A percentile compares a stretch with the other conserved stretches of the same genome.
These are phyloP conservation scores for Genyomyrus donnyi DNA, from an alignment of 2,113 vertebrate genomes.

Conservation along the genomic window DNA sequence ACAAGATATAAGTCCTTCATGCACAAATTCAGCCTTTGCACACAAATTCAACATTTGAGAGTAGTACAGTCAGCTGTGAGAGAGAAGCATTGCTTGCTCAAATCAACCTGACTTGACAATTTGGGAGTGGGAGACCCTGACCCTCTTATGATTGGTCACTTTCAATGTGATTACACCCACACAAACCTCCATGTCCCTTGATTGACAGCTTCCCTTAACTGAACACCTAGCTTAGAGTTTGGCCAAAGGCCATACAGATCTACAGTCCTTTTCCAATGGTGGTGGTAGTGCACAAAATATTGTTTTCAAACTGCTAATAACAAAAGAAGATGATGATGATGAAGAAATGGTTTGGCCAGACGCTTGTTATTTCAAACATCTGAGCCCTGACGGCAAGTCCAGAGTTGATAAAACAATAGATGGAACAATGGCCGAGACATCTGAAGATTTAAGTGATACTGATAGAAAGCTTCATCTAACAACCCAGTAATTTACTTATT, in stretches of 20 bases:
- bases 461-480: too few species aligned
- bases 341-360: not conserved
- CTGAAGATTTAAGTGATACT: not conserved
- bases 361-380: not conserved
- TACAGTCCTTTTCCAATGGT: not conserved
- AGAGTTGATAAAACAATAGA: not conserved
- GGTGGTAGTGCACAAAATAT: not conserved
- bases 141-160: not conserved
- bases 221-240: not conserved
- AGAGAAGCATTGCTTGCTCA: not conserved
- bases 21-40: not conserved
- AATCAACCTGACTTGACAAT: not conserved
- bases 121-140: not conserved
- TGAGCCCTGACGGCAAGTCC: not conserved
- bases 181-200: not conserved
- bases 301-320: not conserved
- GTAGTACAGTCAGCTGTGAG: not conserved
- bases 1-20: not conserved
- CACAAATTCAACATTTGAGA: not conserved
- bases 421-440: not conserved
- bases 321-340: not conserved
- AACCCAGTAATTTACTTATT: too few species aligned
- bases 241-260: not conserved
- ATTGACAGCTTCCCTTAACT: not conserved
- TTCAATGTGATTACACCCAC: not conserved